phyloP scores from a whole-genome alignment of 2,797 vertebrate species.

The Takifugu rubripes region DNA sequence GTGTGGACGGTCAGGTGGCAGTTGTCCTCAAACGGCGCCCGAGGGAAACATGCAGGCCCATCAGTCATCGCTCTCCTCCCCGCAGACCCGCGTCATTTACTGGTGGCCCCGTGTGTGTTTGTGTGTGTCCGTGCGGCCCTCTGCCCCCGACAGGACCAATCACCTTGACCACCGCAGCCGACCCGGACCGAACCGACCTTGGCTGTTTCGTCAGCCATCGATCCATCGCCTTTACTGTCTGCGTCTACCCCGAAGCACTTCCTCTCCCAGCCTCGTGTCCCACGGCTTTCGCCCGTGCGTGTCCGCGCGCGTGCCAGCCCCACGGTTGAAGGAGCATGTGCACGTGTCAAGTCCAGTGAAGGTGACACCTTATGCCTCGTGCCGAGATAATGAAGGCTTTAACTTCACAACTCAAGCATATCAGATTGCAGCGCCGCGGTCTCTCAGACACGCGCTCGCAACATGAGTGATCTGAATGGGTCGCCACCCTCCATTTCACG shows the following conservation, averaged over 20 bases:
- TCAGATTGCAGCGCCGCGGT: conserved; percentile 66
- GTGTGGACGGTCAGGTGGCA: background rate
- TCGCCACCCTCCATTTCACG: conserved; percentile 71
- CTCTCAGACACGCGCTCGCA: conserved; percentile 55
- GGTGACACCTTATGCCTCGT: conserved; percentile 88
- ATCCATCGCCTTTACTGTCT: conserved; percentile 80
- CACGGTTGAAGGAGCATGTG: conserved; percentile 85
- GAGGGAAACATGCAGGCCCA: conserved; percentile 20
- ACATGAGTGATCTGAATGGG: conserved; percentile 67
- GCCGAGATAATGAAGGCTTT: conserved; percentile 83
- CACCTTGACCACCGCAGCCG: conserved; percentile 86
- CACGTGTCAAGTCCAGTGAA: conserved; percentile 85
- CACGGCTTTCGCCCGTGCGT: conserved; percentile 45
- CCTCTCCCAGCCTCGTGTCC: conserved; percentile 62
- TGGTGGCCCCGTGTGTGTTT: conserved; percentile 32
- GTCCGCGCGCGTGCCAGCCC: conserved; percentile 66
- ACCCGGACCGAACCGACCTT: conserved; percentile 85
- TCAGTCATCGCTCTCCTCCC: conserved; percentile 58
- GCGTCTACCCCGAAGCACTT: conserved; percentile 51
- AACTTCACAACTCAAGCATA: conserved; percentile 77
- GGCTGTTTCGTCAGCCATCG: conserved; percentile 82
- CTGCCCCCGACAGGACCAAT: conserved; percentile 59
- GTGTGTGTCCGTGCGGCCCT: conserved; percentile 30
- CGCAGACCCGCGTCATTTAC: conserved; percentile 68
- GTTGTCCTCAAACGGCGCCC: background rate